Conservation (phyloP, 2,113 vertebrate genomes). For the Meleagris gallopavo region DNA sequence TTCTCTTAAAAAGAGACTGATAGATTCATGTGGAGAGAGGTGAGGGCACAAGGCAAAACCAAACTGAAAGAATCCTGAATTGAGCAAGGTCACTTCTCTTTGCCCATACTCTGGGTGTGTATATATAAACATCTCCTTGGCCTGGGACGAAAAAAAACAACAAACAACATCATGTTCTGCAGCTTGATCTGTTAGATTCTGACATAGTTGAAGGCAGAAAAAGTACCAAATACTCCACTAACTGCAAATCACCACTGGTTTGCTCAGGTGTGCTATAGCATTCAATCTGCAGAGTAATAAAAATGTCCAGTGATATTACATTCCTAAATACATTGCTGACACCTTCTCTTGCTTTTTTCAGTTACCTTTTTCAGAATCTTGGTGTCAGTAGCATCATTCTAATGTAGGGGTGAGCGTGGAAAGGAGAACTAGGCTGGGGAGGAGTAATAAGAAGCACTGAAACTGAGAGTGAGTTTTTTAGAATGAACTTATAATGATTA, state of each 20-base stretch:
- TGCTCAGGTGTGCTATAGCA: not conserved
- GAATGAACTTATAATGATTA: not conserved
- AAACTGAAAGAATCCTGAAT: fast-evolving
- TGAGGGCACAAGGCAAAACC: not conserved
- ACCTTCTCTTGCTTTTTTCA: not conserved
- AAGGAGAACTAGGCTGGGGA: not conserved
- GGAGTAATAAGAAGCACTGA: not conserved
- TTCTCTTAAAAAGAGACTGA: not conserved
- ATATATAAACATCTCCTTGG: not conserved
- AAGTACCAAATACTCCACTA: not conserved
- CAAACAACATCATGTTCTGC: not conserved
- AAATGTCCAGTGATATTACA: not conserved
- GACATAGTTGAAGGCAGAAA: not conserved
- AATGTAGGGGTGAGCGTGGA: not conserved
- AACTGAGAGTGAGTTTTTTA: not conserved
- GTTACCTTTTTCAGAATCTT: not conserved
- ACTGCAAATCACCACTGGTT: not conserved
- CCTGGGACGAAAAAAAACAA: not conserved
- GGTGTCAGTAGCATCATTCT: not conserved
- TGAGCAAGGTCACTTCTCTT: not conserved
- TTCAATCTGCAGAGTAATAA: not conserved
- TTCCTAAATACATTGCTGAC: not conserved
- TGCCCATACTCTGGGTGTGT: fast-evolving
- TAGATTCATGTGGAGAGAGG: not conserved
- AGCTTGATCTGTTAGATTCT: not conserved